Percentiles rank a stretch among this genome's conserved stretches.
These are phyloP conservation scores for Agapostemon virescens DNA, from an alignment of 2,888 invertebrate species.

Conservation along the genomic window DNA sequence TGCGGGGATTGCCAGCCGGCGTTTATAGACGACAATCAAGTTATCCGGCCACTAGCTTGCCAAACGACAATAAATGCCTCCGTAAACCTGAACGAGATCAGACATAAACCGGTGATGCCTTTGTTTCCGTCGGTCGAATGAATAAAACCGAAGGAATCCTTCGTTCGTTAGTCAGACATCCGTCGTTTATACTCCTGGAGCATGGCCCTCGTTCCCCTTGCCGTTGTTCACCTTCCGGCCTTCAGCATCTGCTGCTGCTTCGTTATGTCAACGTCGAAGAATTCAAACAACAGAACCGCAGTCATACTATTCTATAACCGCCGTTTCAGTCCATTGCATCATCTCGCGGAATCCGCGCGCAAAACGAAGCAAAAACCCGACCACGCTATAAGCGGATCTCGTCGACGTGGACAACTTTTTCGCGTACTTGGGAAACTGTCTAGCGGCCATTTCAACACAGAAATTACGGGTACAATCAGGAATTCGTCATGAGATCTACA, in stretches of 20 bases:
- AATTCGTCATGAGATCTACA: too few species aligned
- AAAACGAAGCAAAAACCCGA: not conserved
- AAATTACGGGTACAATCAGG: too few species aligned
- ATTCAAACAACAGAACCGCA: conserved; percentile 12
- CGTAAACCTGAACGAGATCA: conserved; percentile 64
- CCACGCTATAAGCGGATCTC: not conserved
- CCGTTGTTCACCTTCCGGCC: not conserved
- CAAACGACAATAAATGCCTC: conserved; percentile 63
- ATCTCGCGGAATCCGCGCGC: not conserved
- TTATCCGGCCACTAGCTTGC: conserved; percentile 27
- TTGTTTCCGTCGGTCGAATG: not conserved
- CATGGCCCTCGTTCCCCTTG: not conserved
- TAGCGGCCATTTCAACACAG: not conserved
- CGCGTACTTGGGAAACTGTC: not conserved
- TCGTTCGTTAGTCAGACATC: conserved; percentile 1
- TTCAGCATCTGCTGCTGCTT: not conserved
- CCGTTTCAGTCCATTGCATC: not conserved
- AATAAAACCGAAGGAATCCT: conserved; percentile 4
- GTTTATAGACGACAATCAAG: conserved; percentile 30
- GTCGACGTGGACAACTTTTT: not conserved
- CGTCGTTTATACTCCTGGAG: not conserved
- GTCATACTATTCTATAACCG: not conserved
- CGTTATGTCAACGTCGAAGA: not conserved
- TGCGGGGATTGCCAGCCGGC: not conserved
- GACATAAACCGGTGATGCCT: conserved; percentile 34